A percentile compares a stretch with the other conserved stretches of the same genome.
These are phyloP conservation scores for Malacoraja senta DNA, from an alignment of 2,797 vertebrate genomes.

Conservation along the genomic window DNA sequence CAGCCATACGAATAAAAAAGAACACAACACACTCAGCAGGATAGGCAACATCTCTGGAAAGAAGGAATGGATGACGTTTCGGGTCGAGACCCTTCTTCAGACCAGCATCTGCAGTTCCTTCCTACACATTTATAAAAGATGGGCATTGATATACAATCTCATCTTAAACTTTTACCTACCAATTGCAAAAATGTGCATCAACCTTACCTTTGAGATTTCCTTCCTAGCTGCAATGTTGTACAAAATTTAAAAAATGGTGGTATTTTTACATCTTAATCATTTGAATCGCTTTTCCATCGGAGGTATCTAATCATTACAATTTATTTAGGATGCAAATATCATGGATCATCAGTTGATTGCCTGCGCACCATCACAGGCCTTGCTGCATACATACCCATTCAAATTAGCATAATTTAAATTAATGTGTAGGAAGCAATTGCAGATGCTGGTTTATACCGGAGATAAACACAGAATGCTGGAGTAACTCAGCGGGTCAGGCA, in stretches of 20 bases:
- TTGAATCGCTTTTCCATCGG: not conserved
- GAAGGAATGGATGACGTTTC: too few species aligned
- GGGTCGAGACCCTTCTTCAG: too few species aligned
- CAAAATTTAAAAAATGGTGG: not conserved
- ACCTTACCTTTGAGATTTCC: not conserved
- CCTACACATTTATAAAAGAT: not conserved
- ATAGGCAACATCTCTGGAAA: too few species aligned
- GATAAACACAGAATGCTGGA: too few species aligned
- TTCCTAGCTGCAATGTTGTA: not conserved
- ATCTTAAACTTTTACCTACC: not conserved
- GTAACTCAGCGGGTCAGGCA: too few species aligned
- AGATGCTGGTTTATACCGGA: too few species aligned
- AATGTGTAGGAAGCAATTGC: too few species aligned
- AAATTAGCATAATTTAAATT: too few species aligned
- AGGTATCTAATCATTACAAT: not conserved
- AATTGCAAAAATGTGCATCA: not conserved
- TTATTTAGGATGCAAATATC: not conserved
- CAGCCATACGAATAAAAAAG: too few species aligned
- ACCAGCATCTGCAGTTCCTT: too few species aligned
- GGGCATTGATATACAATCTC: not conserved
- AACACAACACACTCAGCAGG: too few species aligned
- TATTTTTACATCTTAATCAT: not conserved
- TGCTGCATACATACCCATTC: too few species aligned
- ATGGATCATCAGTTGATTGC: not conserved
- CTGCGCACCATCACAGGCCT: not conserved